Percentiles rank a stretch among this genome's conserved stretches.
These are phyloP conservation scores for Takifugu ocellatus DNA, from an alignment of 2,797 vertebrate genomes.

Conservation along the genomic window DNA sequence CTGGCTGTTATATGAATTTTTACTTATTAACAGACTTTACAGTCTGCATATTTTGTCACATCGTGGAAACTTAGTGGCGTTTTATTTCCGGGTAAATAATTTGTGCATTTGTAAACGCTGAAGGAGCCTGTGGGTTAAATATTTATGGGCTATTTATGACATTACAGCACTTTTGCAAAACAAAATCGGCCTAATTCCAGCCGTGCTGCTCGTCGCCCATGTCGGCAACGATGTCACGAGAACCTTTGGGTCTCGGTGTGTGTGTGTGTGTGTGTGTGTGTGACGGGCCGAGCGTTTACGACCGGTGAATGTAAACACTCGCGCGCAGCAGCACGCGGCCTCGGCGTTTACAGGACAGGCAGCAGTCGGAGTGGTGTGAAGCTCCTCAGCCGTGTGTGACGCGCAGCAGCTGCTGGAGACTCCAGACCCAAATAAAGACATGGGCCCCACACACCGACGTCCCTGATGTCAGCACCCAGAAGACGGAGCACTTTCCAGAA, in stretches of 20 bases:
- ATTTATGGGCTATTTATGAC: slow-evolving; percentile 1
- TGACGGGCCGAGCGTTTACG: slow-evolving; percentile 1
- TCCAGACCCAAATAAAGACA: slow-evolving; percentile 80
- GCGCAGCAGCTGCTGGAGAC: slow-evolving; percentile 41
- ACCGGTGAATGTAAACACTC: slow-evolving; percentile 25
- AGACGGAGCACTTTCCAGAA: slow-evolving; percentile 56
- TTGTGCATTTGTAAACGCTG: slow-evolving; percentile 16
- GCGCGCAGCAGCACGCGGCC: slow-evolving; percentile 9
- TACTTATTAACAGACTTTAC: slow-evolving; percentile 34
- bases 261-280: slow-evolving; percentile 16
- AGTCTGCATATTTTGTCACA: neutral
- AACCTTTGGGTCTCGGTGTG: slow-evolving; percentile 6
- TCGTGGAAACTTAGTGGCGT: too few relatives aligned
- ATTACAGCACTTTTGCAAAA: neutral
- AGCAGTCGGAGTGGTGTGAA: slow-evolving; percentile 53
- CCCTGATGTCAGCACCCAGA: slow-evolving; percentile 61
- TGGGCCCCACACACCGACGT: slow-evolving; percentile 60
- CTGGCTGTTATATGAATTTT: slow-evolving; percentile 11
- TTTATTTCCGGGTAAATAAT: too few relatives aligned
- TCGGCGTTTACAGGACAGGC: slow-evolving; percentile 71
- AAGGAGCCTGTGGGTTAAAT: neutral
- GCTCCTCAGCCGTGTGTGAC: slow-evolving; percentile 60
- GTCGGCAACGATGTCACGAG: slow-evolving; percentile 1
- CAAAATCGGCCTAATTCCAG: neutral
- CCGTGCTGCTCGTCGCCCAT: neutral